Evolutionary conservation across 2,113 vertebrate genomes (phyloP).

Genomic region (Plecotus auritus): DNA sequence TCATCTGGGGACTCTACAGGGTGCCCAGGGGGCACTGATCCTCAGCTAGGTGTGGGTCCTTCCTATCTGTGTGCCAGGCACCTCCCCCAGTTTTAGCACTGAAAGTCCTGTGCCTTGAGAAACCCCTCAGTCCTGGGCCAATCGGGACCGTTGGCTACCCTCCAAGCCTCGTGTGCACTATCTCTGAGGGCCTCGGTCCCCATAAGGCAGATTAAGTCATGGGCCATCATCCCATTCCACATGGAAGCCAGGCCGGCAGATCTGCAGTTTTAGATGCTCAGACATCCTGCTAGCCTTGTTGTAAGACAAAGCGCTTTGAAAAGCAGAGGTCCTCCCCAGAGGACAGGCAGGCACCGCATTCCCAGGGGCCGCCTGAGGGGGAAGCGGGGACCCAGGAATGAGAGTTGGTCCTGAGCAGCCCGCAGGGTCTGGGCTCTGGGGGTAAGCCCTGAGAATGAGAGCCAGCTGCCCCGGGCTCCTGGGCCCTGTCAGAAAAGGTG

Average conservation of each 20-base stretch:
- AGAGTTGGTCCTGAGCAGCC: not conserved
- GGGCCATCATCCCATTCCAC: not conserved
- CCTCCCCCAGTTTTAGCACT: not conserved
- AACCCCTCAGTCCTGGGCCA: not conserved
- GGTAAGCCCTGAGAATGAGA: not conserved
- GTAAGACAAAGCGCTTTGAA: not conserved
- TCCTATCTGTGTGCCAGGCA: not conserved
- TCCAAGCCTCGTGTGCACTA: not conserved
- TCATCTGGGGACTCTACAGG: not conserved
- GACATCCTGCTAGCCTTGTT: no score
- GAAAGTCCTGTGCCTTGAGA: not conserved
- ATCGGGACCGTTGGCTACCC: accelerated
- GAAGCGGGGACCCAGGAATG: not conserved
- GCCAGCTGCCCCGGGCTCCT: no score
- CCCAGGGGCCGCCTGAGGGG: not conserved
- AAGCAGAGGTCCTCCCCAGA: not conserved
- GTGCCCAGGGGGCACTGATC: not conserved
- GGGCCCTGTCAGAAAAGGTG: not conserved
- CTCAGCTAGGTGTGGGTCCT: not conserved
- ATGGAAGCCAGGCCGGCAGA: not conserved
- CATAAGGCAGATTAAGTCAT: not conserved
- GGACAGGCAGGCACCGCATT: accelerated
- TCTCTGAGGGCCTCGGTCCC: not conserved
- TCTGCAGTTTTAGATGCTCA: not conserved
- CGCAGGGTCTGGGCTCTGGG: not conserved